Base-by-base conservation (phyloP, 37 sponge, comb jelly and placozoan species). In the Diacarnus erythraeanus region DNA sequence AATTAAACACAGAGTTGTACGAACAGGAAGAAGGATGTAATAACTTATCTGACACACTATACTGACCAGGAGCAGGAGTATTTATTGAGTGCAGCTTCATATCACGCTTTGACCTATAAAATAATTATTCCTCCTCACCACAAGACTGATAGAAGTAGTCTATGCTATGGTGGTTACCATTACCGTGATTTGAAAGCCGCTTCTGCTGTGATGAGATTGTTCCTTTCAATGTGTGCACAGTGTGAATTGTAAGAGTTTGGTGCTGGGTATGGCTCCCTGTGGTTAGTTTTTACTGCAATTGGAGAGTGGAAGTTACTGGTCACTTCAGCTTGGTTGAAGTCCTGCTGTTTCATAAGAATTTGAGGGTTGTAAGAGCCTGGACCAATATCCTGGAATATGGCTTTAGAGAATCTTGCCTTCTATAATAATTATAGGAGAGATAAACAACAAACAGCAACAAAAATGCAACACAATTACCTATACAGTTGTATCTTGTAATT, bases 21-120 rank as follows among this genome's bases (percentile, higher is more conserved):
- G 81, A 39, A 57, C 67, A 70, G 15, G 80, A 17, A 2, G 69
- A 86, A 12, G 71, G 64, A n/a, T 86, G 82, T 20, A 86, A 54
- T 17, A 85, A 64, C 0, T 56, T 37, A 63, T 94, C 95, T 27
- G 82, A 65, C 12, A 90, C 83, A 17, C 51, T 69, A 71, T 95
- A 95, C 42, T 91, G 89, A 22, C 95, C 78, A 8, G 91, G 90
- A 68, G 85, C 81, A 34, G 91, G 91, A 38, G 64, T 80, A 30
- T 34, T 71, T 0, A 41, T 73, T 17, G 79, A 18, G 39, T 35
- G 6, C 18, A 30, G 21, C 1, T 36, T 47, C 26, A 68, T 21
- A 25, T 41, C 63, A 31, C 90, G 81, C 64, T 76, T 69, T 36
- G 85, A 63, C 57, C 85, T 79, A 64, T 43, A 41, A 4, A 60